phyloP scores from a whole-genome alignment of 2,888 invertebrate species.

The Lepidocyrtinus sp. region DNA sequence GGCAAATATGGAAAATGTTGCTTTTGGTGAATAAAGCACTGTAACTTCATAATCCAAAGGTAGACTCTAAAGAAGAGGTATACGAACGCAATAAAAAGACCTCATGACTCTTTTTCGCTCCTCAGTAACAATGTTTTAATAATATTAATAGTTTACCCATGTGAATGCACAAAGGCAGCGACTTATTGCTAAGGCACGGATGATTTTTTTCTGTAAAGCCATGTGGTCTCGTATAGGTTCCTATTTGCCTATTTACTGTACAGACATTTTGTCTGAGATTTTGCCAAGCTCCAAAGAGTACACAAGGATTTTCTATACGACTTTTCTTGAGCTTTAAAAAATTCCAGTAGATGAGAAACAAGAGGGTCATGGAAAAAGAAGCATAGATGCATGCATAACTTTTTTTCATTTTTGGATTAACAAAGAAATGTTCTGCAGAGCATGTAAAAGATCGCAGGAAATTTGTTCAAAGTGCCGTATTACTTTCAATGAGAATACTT shows the following conservation, averaged over 20 bases:
- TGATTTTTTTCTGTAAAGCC: too few relatives aligned
- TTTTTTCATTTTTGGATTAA: too few relatives aligned
- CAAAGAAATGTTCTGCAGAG: too few relatives aligned
- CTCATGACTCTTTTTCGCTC: background rate
- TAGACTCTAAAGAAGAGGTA: background rate
- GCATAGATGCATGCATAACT: slow-evolving; percentile 18
- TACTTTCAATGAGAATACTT: slow-evolving; percentile 12
- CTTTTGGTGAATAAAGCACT: background rate
- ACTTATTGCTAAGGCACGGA: too few relatives aligned
- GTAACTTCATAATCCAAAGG: background rate
- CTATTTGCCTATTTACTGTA: too few relatives aligned
- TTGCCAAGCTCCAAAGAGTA: too few relatives aligned
- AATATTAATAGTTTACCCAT: background rate
- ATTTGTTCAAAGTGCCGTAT: slow-evolving; percentile 45
- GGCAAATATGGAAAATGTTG: background rate
- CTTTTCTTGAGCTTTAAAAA: too few relatives aligned
- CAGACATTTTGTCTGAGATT: too few relatives aligned
- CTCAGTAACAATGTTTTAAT: slow-evolving; percentile 1
- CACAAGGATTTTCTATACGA: too few relatives aligned
- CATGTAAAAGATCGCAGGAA: slow-evolving; percentile 25
- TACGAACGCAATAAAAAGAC: background rate
- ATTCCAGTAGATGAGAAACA: too few relatives aligned
- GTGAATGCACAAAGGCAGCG: background rate
- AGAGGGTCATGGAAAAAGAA: too few relatives aligned
- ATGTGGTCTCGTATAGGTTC: too few relatives aligned